phyloP scores from a whole-genome alignment of 1,140 invertebrate genomes.

The Ips nitidus region DNA sequence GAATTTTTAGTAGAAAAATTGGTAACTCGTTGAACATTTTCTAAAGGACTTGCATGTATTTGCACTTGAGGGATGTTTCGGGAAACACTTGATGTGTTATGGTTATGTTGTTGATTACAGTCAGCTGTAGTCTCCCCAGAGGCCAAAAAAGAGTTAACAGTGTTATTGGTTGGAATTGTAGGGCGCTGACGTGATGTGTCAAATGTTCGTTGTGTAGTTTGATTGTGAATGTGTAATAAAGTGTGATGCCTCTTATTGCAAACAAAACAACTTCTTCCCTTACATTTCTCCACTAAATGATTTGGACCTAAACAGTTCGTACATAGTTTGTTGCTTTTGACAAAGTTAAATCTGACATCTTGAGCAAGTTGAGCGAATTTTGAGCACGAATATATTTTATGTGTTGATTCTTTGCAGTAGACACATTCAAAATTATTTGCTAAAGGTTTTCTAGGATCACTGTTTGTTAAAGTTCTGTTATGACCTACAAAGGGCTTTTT shows the following conservation, averaged over 20 bases:
- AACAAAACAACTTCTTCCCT: not conserved
- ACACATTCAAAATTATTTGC: not conserved
- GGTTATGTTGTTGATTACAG: too few relatives aligned
- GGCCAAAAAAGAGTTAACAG: too few relatives aligned
- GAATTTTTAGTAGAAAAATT: not conserved
- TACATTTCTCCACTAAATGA: not conserved
- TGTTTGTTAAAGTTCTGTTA: too few relatives aligned
- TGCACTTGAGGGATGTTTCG: too few relatives aligned
- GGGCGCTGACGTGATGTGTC: too few relatives aligned
- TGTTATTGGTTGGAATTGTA: too few relatives aligned
- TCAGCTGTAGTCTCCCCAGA: too few relatives aligned
- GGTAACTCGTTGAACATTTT: not conserved
- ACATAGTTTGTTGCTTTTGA: not conserved
- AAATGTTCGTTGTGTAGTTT: too few relatives aligned
- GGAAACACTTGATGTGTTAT: too few relatives aligned
- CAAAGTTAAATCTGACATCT: not conserved
- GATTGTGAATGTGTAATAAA: not conserved
- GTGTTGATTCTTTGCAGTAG: not conserved
- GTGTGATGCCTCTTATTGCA: not conserved
- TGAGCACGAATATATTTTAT: not conserved
- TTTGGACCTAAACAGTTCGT: not conserved
- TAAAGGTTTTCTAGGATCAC: too few relatives aligned
- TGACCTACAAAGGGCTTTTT: too few relatives aligned
- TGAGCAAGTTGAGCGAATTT: not conserved
- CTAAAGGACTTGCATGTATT: too few relatives aligned